Conservation (phyloP, 2,888 invertebrate genomes). For the Heterodera filipjevi region DNA sequence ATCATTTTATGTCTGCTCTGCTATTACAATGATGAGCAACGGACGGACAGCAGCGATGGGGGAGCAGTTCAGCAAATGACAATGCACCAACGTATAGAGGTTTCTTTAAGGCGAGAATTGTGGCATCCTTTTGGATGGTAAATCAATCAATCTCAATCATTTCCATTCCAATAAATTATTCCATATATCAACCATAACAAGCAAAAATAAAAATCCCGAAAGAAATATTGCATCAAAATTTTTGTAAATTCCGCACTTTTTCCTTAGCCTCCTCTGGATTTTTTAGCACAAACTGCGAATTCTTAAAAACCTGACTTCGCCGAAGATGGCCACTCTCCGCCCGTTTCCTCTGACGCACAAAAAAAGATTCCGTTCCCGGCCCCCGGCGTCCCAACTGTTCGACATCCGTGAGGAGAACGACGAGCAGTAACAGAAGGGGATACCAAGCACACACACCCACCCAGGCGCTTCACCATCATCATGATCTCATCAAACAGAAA, state of each 20-base stretch:
- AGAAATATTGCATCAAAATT: too few relatives aligned
- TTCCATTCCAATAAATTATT: background rate
- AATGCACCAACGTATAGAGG: background rate
- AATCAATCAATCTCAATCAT: too few relatives aligned
- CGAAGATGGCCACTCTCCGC: constrained; percentile 50
- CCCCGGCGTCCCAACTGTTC: constrained; percentile 62
- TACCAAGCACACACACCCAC: too few relatives aligned
- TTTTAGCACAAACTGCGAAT: too few relatives aligned
- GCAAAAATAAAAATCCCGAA: too few relatives aligned
- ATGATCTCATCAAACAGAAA: too few relatives aligned
- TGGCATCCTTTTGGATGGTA: too few relatives aligned
- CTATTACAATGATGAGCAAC: constrained; percentile 49
- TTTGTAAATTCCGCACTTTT: too few relatives aligned
- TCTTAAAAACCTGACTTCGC: constrained; percentile 62
- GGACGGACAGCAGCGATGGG: background rate
- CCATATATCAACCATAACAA: too few relatives aligned
- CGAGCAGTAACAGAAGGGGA: constrained; percentile 6
- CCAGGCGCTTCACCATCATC: too few relatives aligned
- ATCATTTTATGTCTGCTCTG: constrained; percentile 59
- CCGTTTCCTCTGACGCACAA: constrained; percentile 41
- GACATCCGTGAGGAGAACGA: constrained; percentile 59
- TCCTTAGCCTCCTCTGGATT: background rate
- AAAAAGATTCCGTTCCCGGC: constrained; percentile 56
- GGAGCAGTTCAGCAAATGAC: background rate
- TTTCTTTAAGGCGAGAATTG: too few relatives aligned